Evolutionary conservation across 2,113 vertebrate species (phyloP).

Genomic region (Romanogobio albipinnatus): DNA sequence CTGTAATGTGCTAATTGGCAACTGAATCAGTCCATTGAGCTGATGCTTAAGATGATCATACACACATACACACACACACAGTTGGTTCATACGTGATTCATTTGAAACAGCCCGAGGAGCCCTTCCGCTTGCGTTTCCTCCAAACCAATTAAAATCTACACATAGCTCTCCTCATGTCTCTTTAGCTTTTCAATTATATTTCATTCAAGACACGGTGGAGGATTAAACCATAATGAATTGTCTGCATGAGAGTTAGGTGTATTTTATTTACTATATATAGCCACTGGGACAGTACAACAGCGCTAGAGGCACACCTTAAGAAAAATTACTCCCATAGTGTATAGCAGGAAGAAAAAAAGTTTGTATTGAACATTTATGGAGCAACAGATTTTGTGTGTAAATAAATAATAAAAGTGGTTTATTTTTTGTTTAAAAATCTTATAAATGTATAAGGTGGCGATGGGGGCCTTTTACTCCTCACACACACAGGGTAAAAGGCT

Average conservation of each 20-base stretch:
- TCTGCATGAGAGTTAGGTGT: background rate
- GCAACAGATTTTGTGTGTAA: no score
- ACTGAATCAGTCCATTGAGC: slow-evolving; percentile 22
- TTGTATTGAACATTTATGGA: no score
- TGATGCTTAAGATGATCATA: slow-evolving; percentile 11
- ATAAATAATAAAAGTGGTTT: no score
- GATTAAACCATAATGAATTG: slow-evolving; percentile 1
- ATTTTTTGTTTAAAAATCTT: no score
- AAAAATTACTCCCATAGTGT: no score
- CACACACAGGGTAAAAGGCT: no score
- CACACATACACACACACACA: background rate
- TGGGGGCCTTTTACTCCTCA: no score
- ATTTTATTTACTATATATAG: background rate
- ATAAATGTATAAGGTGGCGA: no score
- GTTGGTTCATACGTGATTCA: background rate
- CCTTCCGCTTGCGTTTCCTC: background rate
- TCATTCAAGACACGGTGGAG: background rate
- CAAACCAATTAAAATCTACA: slow-evolving; percentile 23
- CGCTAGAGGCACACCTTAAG: no score
- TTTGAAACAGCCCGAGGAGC: slow-evolving; percentile 16
- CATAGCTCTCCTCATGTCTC: background rate
- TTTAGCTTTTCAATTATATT: background rate
- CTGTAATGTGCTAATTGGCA: slow-evolving; percentile 43
- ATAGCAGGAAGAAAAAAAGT: no score
- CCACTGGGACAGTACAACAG: no score